These are phyloP conservation scores for Rhabdornis inornatus DNA, from an alignment of 2,113 vertebrate genomes.

Conservation along the genomic window DNA sequence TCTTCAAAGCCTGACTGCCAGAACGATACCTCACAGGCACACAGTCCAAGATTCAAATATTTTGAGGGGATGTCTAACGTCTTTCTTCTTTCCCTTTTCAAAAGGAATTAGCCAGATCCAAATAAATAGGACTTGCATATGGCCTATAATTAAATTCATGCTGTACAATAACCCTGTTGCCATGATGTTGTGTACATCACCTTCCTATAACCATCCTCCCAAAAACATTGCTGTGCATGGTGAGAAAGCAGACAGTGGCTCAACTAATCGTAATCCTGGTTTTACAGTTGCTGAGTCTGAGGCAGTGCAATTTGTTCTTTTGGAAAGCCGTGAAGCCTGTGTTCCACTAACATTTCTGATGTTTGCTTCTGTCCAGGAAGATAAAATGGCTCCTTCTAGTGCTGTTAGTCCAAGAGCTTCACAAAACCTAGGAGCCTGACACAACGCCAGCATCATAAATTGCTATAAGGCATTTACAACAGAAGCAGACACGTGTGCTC, in stretches of 20 bases:
- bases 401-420: not conserved
- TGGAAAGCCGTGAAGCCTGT: not conserved
- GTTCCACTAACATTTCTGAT: not conserved
- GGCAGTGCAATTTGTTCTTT: not conserved
- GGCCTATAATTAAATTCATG: not conserved
- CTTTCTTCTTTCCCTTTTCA: not conserved
- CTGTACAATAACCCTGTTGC: not conserved
- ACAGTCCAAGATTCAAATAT: not conserved
- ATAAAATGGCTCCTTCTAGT: not conserved
- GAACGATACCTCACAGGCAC: not conserved
- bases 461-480: not conserved
- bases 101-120: not conserved
- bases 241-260: not conserved
- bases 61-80: not conserved
- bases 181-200: rapidly evolving
- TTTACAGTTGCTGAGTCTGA: not conserved
- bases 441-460: not conserved
- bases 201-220: not conserved
- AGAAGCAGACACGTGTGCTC: not conserved
- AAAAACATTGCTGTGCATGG: not conserved
- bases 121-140: not conserved
- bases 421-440: not conserved
- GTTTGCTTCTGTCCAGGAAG: not conserved
- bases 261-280: not conserved
- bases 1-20: not conserved